Evolutionary conservation across 2,113 vertebrate species (phyloP), one percentile per base, ranked within the genome.

Genomic region (Pseudopodoces humilis): DNA sequence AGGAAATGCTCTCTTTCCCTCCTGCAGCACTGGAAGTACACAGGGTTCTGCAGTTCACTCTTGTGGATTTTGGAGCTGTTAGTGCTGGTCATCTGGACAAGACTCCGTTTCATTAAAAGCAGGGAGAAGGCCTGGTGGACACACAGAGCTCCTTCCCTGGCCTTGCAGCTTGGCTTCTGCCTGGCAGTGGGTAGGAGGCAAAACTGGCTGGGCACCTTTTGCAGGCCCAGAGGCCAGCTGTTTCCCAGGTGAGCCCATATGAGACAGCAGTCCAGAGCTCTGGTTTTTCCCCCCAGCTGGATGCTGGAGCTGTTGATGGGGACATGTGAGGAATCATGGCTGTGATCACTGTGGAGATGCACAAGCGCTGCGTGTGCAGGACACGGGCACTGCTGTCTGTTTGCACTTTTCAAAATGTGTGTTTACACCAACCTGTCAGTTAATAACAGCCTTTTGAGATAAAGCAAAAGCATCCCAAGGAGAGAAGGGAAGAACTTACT

Each of bases 251-350:
- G 9, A 70, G 46, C 14, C 47, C 31, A 2, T 0, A 2, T 0
- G 5, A 67, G 56, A 39, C 0, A 11, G 63, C 39, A 50, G 33
- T 2, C 12, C 69, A 20, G 41, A 77, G 33, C 43, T 43, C 76
- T 52, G 62, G 20, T 46, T 46, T 21, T 35, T 10, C 17, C 21
- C 33, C 35, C 30, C 27, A 3, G 15, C 10, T 7, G 24, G 72
- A 3, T 52, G 33, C 83, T n/a, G 74, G 74, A 88, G 64, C 69
- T 23, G 72, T 27, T 22, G 55, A 1, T 10, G 0, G 1, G 50
- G 43, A 22, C 49, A 13, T 0, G 0, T 0, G 13, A 30, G 2
- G 11, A 35, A 15, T 20, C 18, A 1, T 1, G 0, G 2, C 70
- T 5, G 44, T 1, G 11, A 16, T 43, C 37, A 4, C 46, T 28